A percentile compares a stretch with the other conserved stretches of the same genome.
phyloP scores from a whole-genome alignment of 2,888 invertebrate species.

The Muschampia plurimacula region DNA sequence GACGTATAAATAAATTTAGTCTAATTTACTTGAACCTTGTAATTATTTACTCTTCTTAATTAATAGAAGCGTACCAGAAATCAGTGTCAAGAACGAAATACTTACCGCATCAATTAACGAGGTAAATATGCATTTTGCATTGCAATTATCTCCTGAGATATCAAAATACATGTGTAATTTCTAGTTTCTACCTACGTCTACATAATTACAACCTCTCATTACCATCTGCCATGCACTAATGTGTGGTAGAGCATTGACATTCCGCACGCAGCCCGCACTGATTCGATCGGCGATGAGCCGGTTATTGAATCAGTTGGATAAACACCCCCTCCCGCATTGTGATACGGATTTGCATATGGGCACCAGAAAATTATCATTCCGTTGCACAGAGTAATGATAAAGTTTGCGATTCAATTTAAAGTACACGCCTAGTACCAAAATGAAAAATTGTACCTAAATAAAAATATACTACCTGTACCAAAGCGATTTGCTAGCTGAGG shows the following conservation, averaged over 20 bases:
- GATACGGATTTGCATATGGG: constrained; percentile 62
- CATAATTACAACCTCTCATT: constrained; percentile 9
- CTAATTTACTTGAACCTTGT: too few species aligned
- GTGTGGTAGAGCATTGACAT: constrained; percentile 74
- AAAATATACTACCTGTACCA: too few species aligned
- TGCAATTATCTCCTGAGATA: too few species aligned
- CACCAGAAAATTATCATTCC: constrained; percentile 43
- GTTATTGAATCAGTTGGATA: constrained; percentile 81
- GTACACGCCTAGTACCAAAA: background rate
- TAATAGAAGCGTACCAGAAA: too few species aligned
- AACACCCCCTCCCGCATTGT: constrained; percentile 69
- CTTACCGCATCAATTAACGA: too few species aligned
- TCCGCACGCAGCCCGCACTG: constrained; percentile 65
- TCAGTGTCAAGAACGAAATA: too few species aligned
- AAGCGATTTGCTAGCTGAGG: too few species aligned
- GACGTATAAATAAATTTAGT: too few species aligned
- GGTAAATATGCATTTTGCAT: too few species aligned
- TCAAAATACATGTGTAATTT: background rate
- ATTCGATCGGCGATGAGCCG: constrained; percentile 72
- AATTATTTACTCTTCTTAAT: too few species aligned
- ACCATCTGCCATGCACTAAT: constrained; percentile 55
- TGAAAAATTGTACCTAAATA: too few species aligned
- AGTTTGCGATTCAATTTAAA: background rate
- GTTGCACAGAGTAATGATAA: background rate
- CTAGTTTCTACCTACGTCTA: background rate